Evolutionary conservation across 1,140 invertebrate species (phyloP).

Genomic region (Neoseiulus cucumeris): DNA sequence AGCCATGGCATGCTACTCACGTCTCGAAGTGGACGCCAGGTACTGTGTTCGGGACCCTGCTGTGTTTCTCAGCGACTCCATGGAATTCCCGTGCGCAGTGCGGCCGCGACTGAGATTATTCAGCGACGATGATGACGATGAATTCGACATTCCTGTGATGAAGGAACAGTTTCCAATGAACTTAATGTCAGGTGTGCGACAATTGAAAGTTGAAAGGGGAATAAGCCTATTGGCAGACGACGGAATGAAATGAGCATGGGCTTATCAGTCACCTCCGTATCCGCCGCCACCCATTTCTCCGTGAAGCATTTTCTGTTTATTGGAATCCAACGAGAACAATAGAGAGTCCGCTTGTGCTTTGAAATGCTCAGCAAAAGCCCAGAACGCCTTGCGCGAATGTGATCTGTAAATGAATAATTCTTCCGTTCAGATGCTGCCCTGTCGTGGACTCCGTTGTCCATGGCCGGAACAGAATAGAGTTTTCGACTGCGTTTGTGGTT

Average conservation of each 20-base stretch:
- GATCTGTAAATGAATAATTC: slow-evolving; percentile 2
- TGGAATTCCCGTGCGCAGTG: background rate
- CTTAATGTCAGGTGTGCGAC: no score
- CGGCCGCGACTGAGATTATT: background rate
- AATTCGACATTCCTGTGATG: background rate
- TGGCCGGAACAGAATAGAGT: no score
- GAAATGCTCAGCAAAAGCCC: slow-evolving; percentile 73
- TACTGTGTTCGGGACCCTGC: slow-evolving; percentile 10
- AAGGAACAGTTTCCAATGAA: no score
- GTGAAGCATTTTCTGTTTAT: slow-evolving; percentile 60
- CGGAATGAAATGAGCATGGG: no score
- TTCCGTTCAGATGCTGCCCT: no score
- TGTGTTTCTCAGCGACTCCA: slow-evolving; percentile 25
- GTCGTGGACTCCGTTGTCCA: no score
- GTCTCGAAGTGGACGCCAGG: background rate
- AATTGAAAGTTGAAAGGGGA: no score
- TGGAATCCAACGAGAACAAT: slow-evolving; percentile 55
- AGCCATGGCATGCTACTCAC: background rate
- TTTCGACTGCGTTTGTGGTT: no score
- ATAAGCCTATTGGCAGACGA: no score
- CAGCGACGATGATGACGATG: background rate
- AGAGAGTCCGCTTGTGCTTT: slow-evolving; percentile 67
- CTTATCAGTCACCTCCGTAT: background rate
- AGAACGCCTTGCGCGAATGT: slow-evolving; percentile 48
- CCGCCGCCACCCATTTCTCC: slow-evolving; percentile 29